Evolutionary conservation across 2,888 invertebrate species (phyloP).

Genomic region (Volucella inanis): DNA sequence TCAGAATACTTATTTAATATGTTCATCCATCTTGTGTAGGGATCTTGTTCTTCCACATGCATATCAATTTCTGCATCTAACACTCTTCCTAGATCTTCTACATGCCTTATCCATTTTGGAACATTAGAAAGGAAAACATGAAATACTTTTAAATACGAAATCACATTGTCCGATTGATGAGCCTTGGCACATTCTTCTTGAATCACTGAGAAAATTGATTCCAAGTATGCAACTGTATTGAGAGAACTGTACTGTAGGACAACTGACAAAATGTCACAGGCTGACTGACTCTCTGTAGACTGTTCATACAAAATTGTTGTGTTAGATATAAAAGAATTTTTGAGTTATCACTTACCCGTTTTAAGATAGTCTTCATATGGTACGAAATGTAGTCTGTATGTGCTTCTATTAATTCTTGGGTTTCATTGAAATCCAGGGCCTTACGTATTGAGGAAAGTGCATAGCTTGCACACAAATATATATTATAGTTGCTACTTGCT

Average conservation of each 20-base stretch:
- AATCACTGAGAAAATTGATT: conserved; percentile 88
- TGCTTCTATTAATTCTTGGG: conserved; percentile 86
- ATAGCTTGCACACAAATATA: conserved; percentile 86
- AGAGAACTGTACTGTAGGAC: conserved; percentile 88
- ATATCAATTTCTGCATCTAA: conserved; percentile 70
- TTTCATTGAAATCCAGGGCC: conserved; percentile 84
- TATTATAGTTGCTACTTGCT: conserved; percentile 87
- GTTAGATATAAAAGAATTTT: background rate
- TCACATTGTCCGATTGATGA: conserved; percentile 86
- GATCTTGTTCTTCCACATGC: conserved; percentile 77
- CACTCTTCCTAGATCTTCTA: conserved; percentile 71
- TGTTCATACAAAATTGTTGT: conserved; percentile 37
- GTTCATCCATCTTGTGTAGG: conserved; percentile 78
- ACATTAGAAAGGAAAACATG: conserved; percentile 87
- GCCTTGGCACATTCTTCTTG: conserved; percentile 80
- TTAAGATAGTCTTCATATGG: conserved; percentile 87
- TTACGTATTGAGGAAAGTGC: conserved; percentile 85
- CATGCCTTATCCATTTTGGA: conserved; percentile 84
- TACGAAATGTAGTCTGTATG: conserved; percentile 91
- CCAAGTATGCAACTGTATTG: conserved; percentile 86
- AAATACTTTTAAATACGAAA: conserved; percentile 88
- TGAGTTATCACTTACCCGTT: conserved; percentile 82
- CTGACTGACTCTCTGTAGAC: conserved; percentile 85
- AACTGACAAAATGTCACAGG: conserved; percentile 88
- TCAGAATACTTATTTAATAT: conserved; percentile 76